Evolutionary conservation across 2,888 invertebrate genomes (phyloP).

Genomic region (Branchellion lobata): DNA sequence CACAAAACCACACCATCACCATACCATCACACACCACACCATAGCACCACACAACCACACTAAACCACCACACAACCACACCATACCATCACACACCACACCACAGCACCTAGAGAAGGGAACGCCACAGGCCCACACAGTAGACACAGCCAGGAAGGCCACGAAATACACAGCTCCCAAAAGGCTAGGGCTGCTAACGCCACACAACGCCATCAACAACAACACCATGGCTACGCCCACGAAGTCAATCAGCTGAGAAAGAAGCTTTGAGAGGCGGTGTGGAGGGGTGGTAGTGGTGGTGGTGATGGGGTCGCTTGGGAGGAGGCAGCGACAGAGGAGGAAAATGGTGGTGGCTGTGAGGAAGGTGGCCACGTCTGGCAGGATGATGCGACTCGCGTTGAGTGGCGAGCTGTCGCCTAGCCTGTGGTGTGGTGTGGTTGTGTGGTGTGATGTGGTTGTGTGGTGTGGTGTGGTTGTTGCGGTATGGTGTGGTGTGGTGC

Average conservation of each 20-base stretch:
- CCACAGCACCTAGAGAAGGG: conserved; percentile 69
- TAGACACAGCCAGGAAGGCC: conserved; percentile 78
- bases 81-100: no score
- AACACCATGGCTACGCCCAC: conserved; percentile 56
- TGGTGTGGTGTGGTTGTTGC: no score
- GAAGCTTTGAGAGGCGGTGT: neutral
- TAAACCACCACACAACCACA: no score
- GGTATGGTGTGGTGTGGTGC: no score
- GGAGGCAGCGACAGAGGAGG: conserved; percentile 54
- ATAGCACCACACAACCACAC: no score
- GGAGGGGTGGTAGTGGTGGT: neutral
- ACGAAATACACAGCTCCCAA: conserved; percentile 83
- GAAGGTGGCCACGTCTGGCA: conserved; percentile 58
- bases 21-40: no score
- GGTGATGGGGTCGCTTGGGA: neutral
- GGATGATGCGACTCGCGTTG: conserved; percentile 56
- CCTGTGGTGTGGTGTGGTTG: conserved; percentile 40
- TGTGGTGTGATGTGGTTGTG: no score
- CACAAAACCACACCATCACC: no score
- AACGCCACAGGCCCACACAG: conserved; percentile 72
- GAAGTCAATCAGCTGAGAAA: conserved; percentile 51
- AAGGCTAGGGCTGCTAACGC: conserved; percentile 78
- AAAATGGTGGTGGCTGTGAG: conserved; percentile 55
- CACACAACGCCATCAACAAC: conserved; percentile 61
- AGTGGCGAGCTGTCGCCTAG: conserved; percentile 48